A percentile compares a stretch with the other conserved stretches of the same genome.
These are phyloP conservation scores for Serilophus lunatus DNA, from an alignment of 2,113 vertebrate species.

Conservation along the genomic window DNA sequence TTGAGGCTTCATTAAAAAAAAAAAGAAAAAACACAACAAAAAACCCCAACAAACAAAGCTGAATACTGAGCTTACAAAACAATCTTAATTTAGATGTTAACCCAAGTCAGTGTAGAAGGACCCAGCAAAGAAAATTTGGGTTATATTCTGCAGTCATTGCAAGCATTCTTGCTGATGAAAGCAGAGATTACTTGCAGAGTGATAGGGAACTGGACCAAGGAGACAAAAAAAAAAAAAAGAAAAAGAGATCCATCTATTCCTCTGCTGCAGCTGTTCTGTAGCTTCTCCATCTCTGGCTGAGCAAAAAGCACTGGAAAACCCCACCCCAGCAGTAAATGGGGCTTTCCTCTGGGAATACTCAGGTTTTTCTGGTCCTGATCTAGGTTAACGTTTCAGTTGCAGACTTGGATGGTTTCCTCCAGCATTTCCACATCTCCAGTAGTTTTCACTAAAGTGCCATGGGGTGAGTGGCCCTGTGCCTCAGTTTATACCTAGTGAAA, in stretches of 20 bases:
- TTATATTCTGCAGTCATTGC: background rate
- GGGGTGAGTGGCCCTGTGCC: background rate
- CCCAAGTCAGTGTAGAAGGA: background rate
- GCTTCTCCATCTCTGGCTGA: constrained; percentile 18
- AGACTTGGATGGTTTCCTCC: background rate
- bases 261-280: constrained; percentile 52
- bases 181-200: constrained; percentile 31
- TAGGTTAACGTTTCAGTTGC: background rate
- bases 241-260: background rate
- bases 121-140: background rate
- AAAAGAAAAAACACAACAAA: background rate
- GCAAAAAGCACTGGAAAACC: background rate
- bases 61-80: background rate
- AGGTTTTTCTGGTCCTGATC: background rate
- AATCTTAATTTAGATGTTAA: background rate
- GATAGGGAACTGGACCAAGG: constrained; percentile 38
- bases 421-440: background rate
- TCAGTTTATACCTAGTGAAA: background rate
- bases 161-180: constrained; percentile 41
- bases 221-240: background rate
- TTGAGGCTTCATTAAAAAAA: background rate
- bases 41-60: background rate
- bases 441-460: background rate
- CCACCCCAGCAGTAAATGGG: background rate
- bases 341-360: background rate